phyloP scores from a whole-genome alignment of 1,140 invertebrate species.

The Drosophila varians region DNA sequence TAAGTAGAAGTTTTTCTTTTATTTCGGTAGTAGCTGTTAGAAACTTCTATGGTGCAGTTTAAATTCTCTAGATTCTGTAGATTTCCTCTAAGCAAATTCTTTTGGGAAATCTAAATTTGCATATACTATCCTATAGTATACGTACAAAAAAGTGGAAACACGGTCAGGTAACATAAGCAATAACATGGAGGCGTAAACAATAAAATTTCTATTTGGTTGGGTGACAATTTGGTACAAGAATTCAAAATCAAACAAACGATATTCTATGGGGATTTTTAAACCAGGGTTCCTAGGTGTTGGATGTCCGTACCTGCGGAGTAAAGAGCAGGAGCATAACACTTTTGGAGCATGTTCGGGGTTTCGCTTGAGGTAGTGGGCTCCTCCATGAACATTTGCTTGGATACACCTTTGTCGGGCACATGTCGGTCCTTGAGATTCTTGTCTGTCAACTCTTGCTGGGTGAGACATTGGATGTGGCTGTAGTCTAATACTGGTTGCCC shows the following conservation, averaged over 20 bases:
- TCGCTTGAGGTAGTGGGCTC: background rate
- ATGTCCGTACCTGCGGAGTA: background rate
- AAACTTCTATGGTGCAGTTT: too few relatives aligned
- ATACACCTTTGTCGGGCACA: slow-evolving; percentile 12
- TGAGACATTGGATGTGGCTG: background rate
- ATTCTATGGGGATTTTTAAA: slow-evolving; percentile 23
- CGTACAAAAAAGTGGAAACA: background rate
- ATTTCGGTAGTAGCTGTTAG: background rate
- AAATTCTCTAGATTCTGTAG: too few relatives aligned
- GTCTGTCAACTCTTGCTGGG: slow-evolving; percentile 2
- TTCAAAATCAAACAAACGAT: slow-evolving; percentile 11
- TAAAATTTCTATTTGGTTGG: slow-evolving; percentile 34
- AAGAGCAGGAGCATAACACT: background rate
- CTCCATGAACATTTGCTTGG: slow-evolving; percentile 18
- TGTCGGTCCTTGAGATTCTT: slow-evolving; percentile 19
- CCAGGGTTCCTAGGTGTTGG: slow-evolving; percentile 54
- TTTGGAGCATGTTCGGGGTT: background rate
- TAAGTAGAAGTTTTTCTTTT: background rate
- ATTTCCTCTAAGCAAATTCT: too few relatives aligned
- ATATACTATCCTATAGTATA: too few relatives aligned
- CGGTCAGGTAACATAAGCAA: slow-evolving; percentile 19
- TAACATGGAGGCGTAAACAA: too few relatives aligned
- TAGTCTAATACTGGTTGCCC: background rate
- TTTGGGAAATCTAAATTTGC: too few relatives aligned
- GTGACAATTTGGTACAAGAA: slow-evolving; percentile 32